Percentiles rank a stretch among this genome's conserved stretches.
phyloP scores from a whole-genome alignment of 2,888 invertebrate species.

The Salticus scenicus region DNA sequence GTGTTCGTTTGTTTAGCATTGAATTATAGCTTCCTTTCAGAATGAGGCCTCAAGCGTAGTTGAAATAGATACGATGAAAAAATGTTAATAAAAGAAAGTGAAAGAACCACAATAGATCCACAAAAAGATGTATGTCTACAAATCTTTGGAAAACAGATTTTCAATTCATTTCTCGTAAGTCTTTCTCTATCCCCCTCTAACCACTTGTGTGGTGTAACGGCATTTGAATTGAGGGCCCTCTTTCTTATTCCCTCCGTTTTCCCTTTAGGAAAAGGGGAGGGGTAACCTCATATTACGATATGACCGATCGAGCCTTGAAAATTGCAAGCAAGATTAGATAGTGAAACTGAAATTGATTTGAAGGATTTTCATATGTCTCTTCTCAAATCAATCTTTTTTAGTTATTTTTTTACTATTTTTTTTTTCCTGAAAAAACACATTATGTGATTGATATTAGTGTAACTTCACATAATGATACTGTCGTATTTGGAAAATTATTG shows the following conservation, averaged over 20 bases:
- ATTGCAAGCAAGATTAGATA: too few relatives aligned
- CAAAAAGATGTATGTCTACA: constrained; percentile 45
- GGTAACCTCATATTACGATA: background rate
- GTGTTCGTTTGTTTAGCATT: constrained; percentile 61
- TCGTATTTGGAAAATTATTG: too few relatives aligned
- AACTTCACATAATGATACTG: too few relatives aligned
- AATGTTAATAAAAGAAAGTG: constrained; percentile 51
- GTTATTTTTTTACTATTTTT: too few relatives aligned
- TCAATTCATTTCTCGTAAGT: constrained; percentile 46
- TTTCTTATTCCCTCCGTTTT: constrained; percentile 16
- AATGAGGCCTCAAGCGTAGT: constrained; percentile 28
- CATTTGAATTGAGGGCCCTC: constrained; percentile 50
- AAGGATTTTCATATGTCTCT: too few relatives aligned
- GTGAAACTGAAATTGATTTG: too few relatives aligned
- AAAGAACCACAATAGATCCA: constrained; percentile 28
- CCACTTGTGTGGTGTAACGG: constrained; percentile 63
- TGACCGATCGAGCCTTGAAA: constrained; percentile 9
- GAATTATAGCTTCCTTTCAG: constrained; percentile 53
- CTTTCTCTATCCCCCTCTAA: constrained; percentile 17
- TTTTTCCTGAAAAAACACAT: too few relatives aligned
- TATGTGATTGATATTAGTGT: too few relatives aligned
- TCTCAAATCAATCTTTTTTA: too few relatives aligned
- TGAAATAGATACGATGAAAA: constrained; percentile 54
- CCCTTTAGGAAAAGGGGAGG: constrained; percentile 1
- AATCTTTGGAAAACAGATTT: constrained; percentile 46